A percentile compares a stretch with the other conserved stretches of the same genome.
Evolutionary conservation across 1,140 invertebrate genomes (phyloP).

Genomic region (Charaxes varanes): DNA sequence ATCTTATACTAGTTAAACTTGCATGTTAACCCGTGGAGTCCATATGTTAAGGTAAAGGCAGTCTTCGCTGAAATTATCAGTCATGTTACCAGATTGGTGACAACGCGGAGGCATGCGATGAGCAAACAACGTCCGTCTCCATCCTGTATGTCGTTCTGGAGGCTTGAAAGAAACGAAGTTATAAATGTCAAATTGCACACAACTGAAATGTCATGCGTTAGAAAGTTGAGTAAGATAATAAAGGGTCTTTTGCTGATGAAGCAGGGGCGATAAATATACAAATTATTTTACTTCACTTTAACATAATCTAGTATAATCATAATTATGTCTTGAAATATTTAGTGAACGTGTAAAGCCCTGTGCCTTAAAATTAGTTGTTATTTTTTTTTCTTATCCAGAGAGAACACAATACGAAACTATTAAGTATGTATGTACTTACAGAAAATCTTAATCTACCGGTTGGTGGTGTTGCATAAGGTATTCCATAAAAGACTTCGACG

Average conservation of each 20-base stretch:
- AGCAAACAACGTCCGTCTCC: slow-evolving; percentile 55
- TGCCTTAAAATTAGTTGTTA: too few relatives aligned
- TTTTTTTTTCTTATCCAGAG: too few relatives aligned
- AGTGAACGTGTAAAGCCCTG: too few relatives aligned
- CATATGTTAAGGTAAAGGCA: slow-evolving; percentile 64
- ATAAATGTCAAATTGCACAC: neutral
- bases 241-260: too few relatives aligned
- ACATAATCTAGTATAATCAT: too few relatives aligned
- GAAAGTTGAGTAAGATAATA: too few relatives aligned
- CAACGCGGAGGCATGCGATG: slow-evolving; percentile 56
- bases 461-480: slow-evolving; percentile 56
- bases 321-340: too few relatives aligned
- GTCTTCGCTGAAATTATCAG: slow-evolving; percentile 48
- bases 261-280: too few relatives aligned
- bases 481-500: slow-evolving; percentile 60
- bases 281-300: too few relatives aligned
- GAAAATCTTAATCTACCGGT: slow-evolving; percentile 55
- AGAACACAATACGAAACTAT: too few relatives aligned
- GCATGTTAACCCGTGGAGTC: slow-evolving; percentile 45
- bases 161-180: slow-evolving; percentile 26
- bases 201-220: neutral
- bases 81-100: slow-evolving; percentile 34
- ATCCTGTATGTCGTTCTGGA: slow-evolving; percentile 52
- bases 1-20: neutral
- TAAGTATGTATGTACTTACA: slow-evolving; percentile 30